Evolutionary conservation across 2,797 vertebrate genomes (phyloP).

Genomic region (Galaxias olidus): DNA sequence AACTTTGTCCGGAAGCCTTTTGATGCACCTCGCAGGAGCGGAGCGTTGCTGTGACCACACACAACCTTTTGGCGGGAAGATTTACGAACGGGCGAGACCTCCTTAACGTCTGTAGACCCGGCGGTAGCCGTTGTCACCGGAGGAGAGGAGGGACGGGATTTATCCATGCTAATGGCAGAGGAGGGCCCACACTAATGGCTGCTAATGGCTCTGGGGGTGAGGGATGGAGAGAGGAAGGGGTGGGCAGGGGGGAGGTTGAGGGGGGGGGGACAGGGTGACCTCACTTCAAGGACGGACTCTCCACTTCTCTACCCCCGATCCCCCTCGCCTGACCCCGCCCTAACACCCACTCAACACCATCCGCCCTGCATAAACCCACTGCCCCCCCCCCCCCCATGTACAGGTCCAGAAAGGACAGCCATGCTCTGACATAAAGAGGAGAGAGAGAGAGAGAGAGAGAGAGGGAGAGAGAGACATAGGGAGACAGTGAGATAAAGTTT

Average conservation of each 20-base stretch:
- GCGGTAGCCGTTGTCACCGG: not conserved
- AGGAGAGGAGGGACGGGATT: slow-evolving; percentile 56
- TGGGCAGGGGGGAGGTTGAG: slow-evolving; percentile 64
- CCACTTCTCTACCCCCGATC: slow-evolving; percentile 69
- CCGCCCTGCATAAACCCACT: slow-evolving; percentile 78
- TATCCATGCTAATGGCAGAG: slow-evolving; percentile 82
- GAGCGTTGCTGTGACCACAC: too few species aligned
- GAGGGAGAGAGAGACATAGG: slow-evolving; percentile 54
- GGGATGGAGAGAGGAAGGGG: slow-evolving; percentile 49
- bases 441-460: slow-evolving; percentile 36
- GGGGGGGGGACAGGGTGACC: slow-evolving; percentile 88
- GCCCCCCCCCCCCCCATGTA: slow-evolving; percentile 84
- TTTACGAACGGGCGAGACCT: too few species aligned
- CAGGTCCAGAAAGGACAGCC: slow-evolving; percentile 41
- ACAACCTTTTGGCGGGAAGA: too few species aligned
- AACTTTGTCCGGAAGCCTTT: too few species aligned
- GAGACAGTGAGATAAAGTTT: slow-evolving; percentile 7
- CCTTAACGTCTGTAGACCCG: not conserved
- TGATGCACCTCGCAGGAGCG: too few species aligned
- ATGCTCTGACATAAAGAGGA: slow-evolving; percentile 6
- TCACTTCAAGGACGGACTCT: slow-evolving; percentile 89
- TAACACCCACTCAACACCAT: slow-evolving; percentile 74
- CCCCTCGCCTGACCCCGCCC: slow-evolving; percentile 62
- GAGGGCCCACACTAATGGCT: slow-evolving; percentile 77
- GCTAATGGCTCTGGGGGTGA: slow-evolving; percentile 78